These are phyloP conservation scores for Emydura subglobosa DNA, from an alignment of 2,113 vertebrate species.

Conservation along the genomic window DNA sequence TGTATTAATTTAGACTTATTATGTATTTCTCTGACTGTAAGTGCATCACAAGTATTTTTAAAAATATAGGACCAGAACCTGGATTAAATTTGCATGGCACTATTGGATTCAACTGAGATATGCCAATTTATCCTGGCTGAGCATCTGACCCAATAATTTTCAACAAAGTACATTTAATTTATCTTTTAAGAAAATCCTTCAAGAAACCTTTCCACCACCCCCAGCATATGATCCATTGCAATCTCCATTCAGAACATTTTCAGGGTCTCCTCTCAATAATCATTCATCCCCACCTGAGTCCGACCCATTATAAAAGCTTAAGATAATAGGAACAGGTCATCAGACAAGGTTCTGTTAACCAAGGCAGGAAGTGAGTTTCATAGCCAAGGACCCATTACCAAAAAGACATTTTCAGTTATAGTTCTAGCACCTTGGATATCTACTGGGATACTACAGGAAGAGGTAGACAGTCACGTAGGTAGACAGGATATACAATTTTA, in stretches of 20 bases:
- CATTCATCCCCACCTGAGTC: background rate
- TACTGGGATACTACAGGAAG: background rate
- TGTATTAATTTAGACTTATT: constrained; percentile 43
- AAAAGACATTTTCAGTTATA: background rate
- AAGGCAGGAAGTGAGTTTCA: background rate
- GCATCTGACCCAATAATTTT: background rate
- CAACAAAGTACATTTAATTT: background rate
- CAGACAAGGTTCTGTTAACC: fast-evolving
- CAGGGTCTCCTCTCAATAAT: background rate
- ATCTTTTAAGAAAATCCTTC: background rate
- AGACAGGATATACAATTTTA: background rate
- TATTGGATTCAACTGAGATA: background rate
- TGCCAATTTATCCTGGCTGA: background rate
- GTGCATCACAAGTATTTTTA: background rate
- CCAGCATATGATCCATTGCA: background rate
- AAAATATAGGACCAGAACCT: background rate
- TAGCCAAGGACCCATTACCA: background rate
- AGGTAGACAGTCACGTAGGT: background rate
- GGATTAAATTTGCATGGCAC: background rate
- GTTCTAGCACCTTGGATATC: background rate
- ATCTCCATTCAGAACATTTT: background rate
- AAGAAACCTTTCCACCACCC: background rate
- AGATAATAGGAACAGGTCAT: background rate
- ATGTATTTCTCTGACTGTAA: background rate
- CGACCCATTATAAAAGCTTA: background rate